Conservation (phyloP, 2,797 vertebrate genomes). For the Oreochromis mossambicus region DNA sequence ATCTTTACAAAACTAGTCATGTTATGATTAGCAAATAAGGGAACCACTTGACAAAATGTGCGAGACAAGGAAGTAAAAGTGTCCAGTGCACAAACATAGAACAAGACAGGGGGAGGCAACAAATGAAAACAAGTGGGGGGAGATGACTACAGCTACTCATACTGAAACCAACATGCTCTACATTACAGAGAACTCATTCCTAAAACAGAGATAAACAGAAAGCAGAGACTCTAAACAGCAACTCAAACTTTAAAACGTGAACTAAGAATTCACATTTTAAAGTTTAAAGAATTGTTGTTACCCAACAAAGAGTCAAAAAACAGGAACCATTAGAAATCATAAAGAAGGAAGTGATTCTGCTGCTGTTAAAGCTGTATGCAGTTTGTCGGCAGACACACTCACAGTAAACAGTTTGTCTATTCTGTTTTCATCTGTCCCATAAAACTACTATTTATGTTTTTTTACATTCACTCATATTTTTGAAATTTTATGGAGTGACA, state of each 20-base stretch:
- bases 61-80: not conserved
- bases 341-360: not conserved
- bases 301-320: not conserved
- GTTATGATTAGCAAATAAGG: not conserved
- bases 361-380: not conserved
- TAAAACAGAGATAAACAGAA: not conserved
- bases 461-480: too few species aligned
- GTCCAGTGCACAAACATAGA: not conserved
- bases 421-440: too few species aligned
- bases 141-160: not conserved
- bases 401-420: too few species aligned
- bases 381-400: not conserved
- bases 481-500: too few species aligned
- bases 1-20: not conserved
- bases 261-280: not conserved
- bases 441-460: too few species aligned
- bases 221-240: not conserved
- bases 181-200: not conserved
- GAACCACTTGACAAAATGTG: not conserved
- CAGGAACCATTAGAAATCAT: not conserved
- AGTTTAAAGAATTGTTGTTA: too few species aligned
- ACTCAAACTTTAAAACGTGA: not conserved
- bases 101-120: accelerated
- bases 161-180: not conserved
- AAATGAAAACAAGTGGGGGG: accelerated